Percentiles rank a stretch among this genome's conserved stretches.
Evolutionary conservation across 2,797 vertebrate genomes (phyloP).

Genomic region (Myioborus melanocephalus): DNA sequence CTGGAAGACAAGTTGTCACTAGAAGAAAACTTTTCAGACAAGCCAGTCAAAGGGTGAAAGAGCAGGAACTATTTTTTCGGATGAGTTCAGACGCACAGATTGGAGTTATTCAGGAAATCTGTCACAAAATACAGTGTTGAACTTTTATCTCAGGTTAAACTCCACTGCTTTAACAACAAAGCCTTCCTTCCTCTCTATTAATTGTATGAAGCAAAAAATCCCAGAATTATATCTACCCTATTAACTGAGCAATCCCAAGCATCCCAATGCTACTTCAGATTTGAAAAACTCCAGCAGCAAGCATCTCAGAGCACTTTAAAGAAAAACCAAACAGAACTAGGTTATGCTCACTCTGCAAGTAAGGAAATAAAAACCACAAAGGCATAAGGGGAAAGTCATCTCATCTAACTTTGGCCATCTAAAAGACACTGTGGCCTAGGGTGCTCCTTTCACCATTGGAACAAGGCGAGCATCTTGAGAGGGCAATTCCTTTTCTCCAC

Average conservation of each 20-base stretch:
- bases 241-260: neutral
- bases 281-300: neutral
- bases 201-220: neutral
- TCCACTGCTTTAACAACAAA: slow-evolving; percentile 4
- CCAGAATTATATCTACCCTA: neutral
- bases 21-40: neutral
- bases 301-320: neutral
- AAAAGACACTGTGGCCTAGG: neutral
- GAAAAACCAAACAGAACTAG: neutral
- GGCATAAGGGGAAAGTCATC: neutral
- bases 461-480: neutral
- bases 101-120: neutral
- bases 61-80: neutral
- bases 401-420: neutral
- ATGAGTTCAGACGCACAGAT: neutral
- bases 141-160: neutral
- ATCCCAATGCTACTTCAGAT: neutral
- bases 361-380: neutral
- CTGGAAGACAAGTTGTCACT: neutral
- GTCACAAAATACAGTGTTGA: neutral
- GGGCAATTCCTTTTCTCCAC: neutral
- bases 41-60: neutral
- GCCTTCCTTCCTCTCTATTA: neutral
- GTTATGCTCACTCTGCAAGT: neutral
- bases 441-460: neutral